A percentile compares a stretch with the other conserved stretches of the same genome.
Evolutionary conservation across 2,113 vertebrate genomes (phyloP).

Genomic region (Gavialis gangeticus): DNA sequence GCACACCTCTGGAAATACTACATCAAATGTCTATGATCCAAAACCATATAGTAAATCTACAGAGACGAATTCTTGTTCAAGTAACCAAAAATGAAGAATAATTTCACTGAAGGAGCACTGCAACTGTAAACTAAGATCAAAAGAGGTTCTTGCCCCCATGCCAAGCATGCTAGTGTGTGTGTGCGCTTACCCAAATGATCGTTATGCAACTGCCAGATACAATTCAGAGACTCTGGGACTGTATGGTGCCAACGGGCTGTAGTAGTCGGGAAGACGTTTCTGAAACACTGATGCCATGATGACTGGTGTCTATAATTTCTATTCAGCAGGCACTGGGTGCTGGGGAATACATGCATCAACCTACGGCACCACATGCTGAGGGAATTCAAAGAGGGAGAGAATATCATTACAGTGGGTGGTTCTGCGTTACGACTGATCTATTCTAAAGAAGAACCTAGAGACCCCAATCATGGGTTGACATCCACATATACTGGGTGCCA

Average conservation of each 20-base stretch:
- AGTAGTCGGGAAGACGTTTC: not conserved
- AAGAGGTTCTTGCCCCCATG: not conserved
- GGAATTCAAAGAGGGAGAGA: not conserved
- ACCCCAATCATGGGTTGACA: fast-evolving
- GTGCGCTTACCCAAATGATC: slow-evolving; percentile 80
- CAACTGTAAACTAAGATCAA: not conserved
- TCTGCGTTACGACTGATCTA: not conserved
- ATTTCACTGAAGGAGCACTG: not conserved
- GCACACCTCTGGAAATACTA: not conserved
- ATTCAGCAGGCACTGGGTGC: not conserved
- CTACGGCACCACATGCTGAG: slow-evolving; percentile 75
- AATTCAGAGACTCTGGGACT: slow-evolving; percentile 3
- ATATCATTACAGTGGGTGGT: not conserved
- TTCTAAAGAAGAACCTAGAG: not conserved
- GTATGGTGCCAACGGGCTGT: slow-evolving; percentile 29
- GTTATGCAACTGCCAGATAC: slow-evolving; percentile 76
- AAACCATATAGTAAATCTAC: not conserved
- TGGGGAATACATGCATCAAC: slow-evolving; percentile 45
- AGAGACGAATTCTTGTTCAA: not conserved
- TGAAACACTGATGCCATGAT: not conserved
- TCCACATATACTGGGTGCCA: fast-evolving
- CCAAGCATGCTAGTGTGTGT: not conserved
- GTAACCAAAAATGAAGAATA: not conserved
- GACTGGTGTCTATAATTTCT: fast-evolving
- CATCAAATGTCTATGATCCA: not conserved